Base-by-base conservation (phyloP, 2,797 vertebrate genomes). In the Synaphobranchus kaupii region DNA sequence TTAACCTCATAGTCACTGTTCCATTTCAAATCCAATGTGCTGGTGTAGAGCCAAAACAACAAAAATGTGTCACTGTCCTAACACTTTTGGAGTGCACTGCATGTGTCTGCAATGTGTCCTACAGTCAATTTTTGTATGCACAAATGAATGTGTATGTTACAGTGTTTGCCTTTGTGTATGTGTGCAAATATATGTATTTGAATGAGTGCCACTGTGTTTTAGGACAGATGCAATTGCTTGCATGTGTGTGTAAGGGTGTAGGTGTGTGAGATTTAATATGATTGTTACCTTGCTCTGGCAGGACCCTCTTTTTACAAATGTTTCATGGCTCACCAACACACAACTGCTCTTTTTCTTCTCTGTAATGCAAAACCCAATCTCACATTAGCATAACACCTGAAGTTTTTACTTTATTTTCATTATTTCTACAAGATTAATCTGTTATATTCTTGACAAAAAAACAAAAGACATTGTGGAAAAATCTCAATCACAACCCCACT, bases 221-320 rank as follows among this genome's bases (percentile, higher is more conserved):
- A 81, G 22, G 13, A 81, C 28, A 34, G 20, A 50, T 50, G 47
- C 34, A 34, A 5, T 34, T 44, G 20, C 15, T 47, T n/a, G 25
- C 47, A 50, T 50, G 78, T 48, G 22, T 48, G 17, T 73, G 20
- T 80, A n/a, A 47, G 20, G 5, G 22, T n/a, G 10, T 81, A 76
- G 63, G 20, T 31, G 8, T 76, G 71, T 76, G 28, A 12, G 28
- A 15, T 9, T 81, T 25, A 50, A 31, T 44, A 8, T 78, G 44
- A 81, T 25, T 12, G 78, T 81, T 81, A 81, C 78, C 78, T 81
- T 81, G 78, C 78, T 81, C 47, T 81, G 78, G 78, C 78, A 81
- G 44, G 78, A 81, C 44, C n/a, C 50, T 48, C 78, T 34, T 22
- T 48, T 81, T 48, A 81, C 47, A 25, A 81, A n/a, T 4, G 78